These are phyloP conservation scores for Rhinoderma darwinii DNA, from an alignment of 2,113 vertebrate species.

Conservation along the genomic window DNA sequence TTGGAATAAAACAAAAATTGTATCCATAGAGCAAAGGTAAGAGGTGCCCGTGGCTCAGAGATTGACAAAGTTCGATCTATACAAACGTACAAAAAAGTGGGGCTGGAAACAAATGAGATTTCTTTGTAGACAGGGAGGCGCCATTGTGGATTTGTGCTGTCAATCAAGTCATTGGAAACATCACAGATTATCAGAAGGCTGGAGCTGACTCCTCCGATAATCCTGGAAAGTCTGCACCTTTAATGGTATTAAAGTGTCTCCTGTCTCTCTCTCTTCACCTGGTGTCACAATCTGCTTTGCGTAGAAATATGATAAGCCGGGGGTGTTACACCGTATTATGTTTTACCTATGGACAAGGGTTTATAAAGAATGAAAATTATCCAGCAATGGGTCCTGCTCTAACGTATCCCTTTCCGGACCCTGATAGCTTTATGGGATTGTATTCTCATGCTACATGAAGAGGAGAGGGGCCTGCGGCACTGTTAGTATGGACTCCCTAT, in stretches of 20 bases:
- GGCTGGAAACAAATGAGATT: neutral
- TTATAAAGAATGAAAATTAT: neutral
- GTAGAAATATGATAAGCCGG: constrained; percentile 17
- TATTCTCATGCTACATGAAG: too few relatives aligned
- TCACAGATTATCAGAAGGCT: constrained; percentile 3
- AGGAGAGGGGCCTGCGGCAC: too few relatives aligned
- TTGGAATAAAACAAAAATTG: neutral
- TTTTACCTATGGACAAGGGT: neutral
- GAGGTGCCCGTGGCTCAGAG: neutral
- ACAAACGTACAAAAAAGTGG: constrained; percentile 4
- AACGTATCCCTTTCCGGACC: neutral
- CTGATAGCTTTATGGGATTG: neutral
- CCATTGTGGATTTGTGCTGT: constrained; percentile 29
- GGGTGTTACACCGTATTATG: neutral
- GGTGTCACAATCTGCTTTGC: neutral
- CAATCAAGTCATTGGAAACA: constrained; percentile 22
- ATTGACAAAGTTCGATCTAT: neutral
- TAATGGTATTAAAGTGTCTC: constrained; percentile 31
- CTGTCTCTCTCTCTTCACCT: constrained; percentile 8
- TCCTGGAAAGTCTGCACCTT: constrained; percentile 39
- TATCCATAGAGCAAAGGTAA: neutral
- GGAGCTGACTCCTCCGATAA: constrained; percentile 22
- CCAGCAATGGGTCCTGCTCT: neutral
- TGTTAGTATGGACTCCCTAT: too few relatives aligned
- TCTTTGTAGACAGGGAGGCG: constrained; percentile 35